Percentiles rank a stretch among this genome's conserved stretches.
Evolutionary conservation across 2,888 invertebrate genomes (phyloP).

Genomic region (Drosophila paracracens): DNA sequence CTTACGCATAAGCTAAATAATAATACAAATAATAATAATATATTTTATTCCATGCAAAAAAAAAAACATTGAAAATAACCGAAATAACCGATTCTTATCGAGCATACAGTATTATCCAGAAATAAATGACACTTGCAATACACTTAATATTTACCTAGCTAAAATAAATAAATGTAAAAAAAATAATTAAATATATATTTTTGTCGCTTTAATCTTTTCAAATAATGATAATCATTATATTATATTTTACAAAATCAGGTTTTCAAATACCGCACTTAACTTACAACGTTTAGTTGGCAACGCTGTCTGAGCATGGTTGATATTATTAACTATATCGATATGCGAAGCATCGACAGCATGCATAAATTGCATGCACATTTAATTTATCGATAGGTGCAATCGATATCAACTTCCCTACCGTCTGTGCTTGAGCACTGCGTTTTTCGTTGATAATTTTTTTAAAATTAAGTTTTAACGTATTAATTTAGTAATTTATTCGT

Average conservation of each 20-base stretch:
- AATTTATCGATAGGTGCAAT: constrained; percentile 31
- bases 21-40: constrained; percentile 30
- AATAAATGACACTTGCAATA: constrained; percentile 61
- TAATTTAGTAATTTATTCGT: constrained; percentile 77
- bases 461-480: constrained; percentile 73
- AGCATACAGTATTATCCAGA: constrained; percentile 70
- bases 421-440: constrained; percentile 74
- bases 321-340: constrained; percentile 25
- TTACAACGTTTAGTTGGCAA: constrained; percentile 33
- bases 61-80: constrained; percentile 45
- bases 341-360: background rate
- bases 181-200: constrained; percentile 33
- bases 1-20: constrained; percentile 49
- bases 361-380: constrained; percentile 19
- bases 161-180: constrained; percentile 60
- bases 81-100: constrained; percentile 57
- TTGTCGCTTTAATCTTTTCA: constrained; percentile 51
- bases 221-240: constrained; percentile 43
- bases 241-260: background rate
- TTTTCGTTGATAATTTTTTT: constrained; percentile 83
- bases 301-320: constrained; percentile 32
- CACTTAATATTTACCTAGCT: constrained; percentile 60
- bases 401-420: constrained; percentile 61
- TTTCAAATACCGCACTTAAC: background rate
- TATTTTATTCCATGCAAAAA: constrained; percentile 65